These are phyloP conservation scores for Drymodes brunneopygia DNA, from an alignment of 2,113 vertebrate species.

Conservation along the genomic window DNA sequence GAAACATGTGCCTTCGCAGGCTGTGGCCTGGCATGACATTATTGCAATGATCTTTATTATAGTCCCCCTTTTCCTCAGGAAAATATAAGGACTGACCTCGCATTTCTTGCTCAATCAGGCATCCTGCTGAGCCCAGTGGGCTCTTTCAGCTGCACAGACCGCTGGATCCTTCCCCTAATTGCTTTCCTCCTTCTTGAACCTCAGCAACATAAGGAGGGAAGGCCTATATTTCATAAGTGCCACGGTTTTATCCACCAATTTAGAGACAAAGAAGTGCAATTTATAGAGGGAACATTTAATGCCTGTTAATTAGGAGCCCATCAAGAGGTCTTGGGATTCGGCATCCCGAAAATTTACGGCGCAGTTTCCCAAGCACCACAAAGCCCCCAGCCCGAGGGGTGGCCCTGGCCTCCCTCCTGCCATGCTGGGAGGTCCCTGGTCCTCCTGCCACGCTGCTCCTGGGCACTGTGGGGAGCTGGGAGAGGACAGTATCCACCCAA, in stretches of 20 bases:
- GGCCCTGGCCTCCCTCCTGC: background rate
- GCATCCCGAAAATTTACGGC: background rate
- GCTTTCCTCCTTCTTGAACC: background rate
- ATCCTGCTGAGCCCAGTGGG: background rate
- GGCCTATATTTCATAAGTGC: constrained; percentile 16
- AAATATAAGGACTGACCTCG: background rate
- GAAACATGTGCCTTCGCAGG: background rate
- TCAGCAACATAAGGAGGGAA: background rate
- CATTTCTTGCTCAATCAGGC: background rate
- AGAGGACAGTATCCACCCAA: background rate
- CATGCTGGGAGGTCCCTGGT: background rate
- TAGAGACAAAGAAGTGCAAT: constrained; percentile 41
- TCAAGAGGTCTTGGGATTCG: background rate
- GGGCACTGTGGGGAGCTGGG: rapidly evolving
- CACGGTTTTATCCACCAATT: constrained; percentile 40
- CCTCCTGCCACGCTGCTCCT: background rate
- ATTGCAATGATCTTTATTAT: background rate
- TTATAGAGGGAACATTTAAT: constrained; percentile 38
- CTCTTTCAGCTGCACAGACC: background rate
- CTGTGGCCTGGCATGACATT: constrained; percentile 7
- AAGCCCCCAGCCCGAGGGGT: background rate
- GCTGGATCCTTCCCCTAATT: background rate
- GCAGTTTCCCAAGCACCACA: background rate
- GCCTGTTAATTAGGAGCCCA: constrained; percentile 31
- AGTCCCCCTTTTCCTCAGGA: background rate